Evolutionary conservation across 2,113 vertebrate genomes (phyloP).

Genomic region (Channa maculata): DNA sequence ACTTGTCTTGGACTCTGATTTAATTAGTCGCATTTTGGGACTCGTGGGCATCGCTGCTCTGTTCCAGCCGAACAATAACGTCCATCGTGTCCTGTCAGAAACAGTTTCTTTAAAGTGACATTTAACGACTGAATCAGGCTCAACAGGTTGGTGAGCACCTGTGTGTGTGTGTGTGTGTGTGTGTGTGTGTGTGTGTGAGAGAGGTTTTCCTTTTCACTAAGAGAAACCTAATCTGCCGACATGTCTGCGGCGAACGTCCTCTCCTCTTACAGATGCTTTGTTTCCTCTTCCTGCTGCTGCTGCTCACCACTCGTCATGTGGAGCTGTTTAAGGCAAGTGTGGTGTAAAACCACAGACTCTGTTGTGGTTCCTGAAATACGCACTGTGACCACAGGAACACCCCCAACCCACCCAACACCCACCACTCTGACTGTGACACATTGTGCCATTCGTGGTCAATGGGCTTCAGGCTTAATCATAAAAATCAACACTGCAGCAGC

Average conservation of each 20-base stretch:
- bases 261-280: conserved; percentile 78
- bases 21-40: no score
- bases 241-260: conserved; percentile 75
- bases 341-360: conserved; percentile 92
- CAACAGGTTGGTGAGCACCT: no score
- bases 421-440: conserved; percentile 1
- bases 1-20: no score
- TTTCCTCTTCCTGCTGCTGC: conserved; percentile 67
- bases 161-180: conserved; percentile 3
- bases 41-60: no score
- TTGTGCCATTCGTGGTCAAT: conserved; percentile 50
- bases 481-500: conserved; percentile 22
- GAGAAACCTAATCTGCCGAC: conserved; percentile 79
- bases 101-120: no score
- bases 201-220: conserved; percentile 21
- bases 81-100: no score
- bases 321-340: conserved; percentile 90
- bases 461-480: conserved; percentile 64
- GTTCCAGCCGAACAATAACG: no score
- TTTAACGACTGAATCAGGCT: no score
- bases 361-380: conserved; percentile 94
- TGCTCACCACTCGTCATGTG: conserved; percentile 84
- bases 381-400: conserved; percentile 77
- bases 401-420: conserved; percentile 48
- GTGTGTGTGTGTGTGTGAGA: not conserved